These are phyloP conservation scores for Adelges cooleyi DNA, from an alignment of 1,140 invertebrate genomes.

Conservation along the genomic window DNA sequence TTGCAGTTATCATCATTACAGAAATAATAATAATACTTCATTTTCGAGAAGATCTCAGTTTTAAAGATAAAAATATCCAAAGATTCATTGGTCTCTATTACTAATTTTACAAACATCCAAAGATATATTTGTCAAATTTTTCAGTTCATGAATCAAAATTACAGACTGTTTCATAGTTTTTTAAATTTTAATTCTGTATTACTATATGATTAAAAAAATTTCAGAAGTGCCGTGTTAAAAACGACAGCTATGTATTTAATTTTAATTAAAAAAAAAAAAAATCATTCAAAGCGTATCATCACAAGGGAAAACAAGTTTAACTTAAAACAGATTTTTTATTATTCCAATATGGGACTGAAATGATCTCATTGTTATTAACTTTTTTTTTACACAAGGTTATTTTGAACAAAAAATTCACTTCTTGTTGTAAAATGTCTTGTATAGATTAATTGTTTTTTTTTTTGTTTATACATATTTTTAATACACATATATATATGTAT, in stretches of 20 bases:
- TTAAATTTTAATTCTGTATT: too few species aligned
- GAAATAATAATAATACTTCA: background rate
- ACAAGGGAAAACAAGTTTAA: too few species aligned
- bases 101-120: conserved; percentile 7
- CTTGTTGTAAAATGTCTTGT: conserved; percentile 25
- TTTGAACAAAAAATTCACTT: conserved; percentile 27
- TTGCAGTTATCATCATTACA: background rate
- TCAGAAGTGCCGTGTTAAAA: too few species aligned
- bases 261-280: too few species aligned
- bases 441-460: conserved; percentile 28
- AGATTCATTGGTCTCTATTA: conserved; percentile 24
- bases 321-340: background rate
- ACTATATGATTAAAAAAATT: too few species aligned
- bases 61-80: conserved; percentile 13
- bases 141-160: background rate
- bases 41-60: conserved; percentile 25
- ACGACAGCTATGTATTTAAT: too few species aligned
- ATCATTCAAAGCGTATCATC: too few species aligned
- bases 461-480: background rate
- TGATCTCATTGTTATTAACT: conserved; percentile 28
- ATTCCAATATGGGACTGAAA: conserved; percentile 22
- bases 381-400: conserved; percentile 28
- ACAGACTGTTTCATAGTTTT: too few species aligned
- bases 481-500: too few species aligned
- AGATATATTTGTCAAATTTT: conserved; percentile 7